Conservation (phyloP, 1,140 invertebrate genomes). For the Acromyrmex charruanus region DNA sequence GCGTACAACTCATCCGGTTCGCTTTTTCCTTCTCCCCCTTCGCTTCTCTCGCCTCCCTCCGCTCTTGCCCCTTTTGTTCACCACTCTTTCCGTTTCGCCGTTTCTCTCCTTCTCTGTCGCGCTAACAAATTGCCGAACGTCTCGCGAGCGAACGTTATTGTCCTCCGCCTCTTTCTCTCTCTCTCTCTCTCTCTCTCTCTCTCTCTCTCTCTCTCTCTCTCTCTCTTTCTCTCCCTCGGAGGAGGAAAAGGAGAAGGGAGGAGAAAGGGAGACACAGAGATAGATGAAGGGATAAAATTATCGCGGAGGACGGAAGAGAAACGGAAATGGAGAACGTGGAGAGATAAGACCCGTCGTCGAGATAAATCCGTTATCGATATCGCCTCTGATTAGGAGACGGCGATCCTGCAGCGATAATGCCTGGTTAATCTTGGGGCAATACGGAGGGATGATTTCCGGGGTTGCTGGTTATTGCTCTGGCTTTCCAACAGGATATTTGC, state of each 20-base stretch:
- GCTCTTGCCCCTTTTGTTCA: conserved; percentile 39
- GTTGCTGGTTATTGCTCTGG: conserved; percentile 21
- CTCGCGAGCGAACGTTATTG: conserved; percentile 75
- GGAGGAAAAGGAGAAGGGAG: background rate
- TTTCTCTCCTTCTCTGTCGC: conserved; percentile 25
- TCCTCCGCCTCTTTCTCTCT: conserved; percentile 31
- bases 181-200: background rate
- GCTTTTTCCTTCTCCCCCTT: conserved; percentile 53
- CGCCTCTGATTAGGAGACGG: conserved; percentile 44
- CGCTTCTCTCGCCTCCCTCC: conserved; percentile 22
- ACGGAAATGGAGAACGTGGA: conserved; percentile 51
- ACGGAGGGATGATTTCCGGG: conserved; percentile 42
- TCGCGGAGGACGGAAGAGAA: conserved; percentile 66
- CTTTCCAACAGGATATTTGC: background rate
- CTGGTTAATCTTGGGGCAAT: conserved; percentile 23
- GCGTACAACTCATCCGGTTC: conserved; percentile 74
- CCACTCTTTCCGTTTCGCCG: conserved; percentile 44
- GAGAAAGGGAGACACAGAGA: background rate
- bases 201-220: background rate
- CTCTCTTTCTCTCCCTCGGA: background rate
- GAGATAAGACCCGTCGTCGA: conserved; percentile 27
- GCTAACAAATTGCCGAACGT: conserved; percentile 81
- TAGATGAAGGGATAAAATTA: conserved; percentile 73
- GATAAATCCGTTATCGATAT: conserved; percentile 56
- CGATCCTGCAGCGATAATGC: conserved; percentile 25